phyloP scores from a whole-genome alignment of 2,797 vertebrate genomes.

The Protosalanx chinensis region DNA sequence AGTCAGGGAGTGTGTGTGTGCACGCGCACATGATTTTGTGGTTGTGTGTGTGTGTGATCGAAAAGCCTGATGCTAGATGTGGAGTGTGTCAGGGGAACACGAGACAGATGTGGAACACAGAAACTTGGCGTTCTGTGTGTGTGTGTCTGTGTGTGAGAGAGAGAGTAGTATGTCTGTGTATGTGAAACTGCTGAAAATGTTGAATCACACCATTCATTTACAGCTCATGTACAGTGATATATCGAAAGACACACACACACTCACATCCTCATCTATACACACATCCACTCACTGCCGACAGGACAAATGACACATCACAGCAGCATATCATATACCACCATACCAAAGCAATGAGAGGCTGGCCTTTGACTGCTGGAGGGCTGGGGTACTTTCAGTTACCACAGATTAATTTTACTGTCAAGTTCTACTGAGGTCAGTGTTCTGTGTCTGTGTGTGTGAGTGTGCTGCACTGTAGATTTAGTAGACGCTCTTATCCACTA shows the following conservation, averaged over 20 bases:
- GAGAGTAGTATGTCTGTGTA: not conserved
- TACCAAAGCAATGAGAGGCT: constrained; percentile 34
- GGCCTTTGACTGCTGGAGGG: constrained; percentile 28
- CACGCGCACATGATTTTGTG: not conserved
- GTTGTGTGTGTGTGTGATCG: constrained; percentile 6
- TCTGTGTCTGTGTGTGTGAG: constrained; percentile 4
- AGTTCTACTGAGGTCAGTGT: no score
- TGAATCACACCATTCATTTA: constrained; percentile 32
- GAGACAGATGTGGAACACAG: constrained; percentile 41
- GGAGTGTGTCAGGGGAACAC: constrained; percentile 43
- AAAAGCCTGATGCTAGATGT: not conserved
- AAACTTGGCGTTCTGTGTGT: constrained; percentile 49
- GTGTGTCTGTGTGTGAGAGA: constrained; percentile 60
- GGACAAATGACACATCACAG: constrained; percentile 48
- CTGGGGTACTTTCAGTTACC: not conserved
- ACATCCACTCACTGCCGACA: constrained; percentile 1
- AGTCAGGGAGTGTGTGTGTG: constrained; percentile 8
- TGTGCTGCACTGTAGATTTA: not conserved
- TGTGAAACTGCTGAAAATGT: constrained; percentile 53
- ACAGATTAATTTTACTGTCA: no score
- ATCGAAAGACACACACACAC: constrained; percentile 34
- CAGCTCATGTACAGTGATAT: constrained; percentile 39
- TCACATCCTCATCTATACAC: not conserved
- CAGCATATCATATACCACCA: constrained; percentile 44
- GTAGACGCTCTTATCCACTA: no score